Conservation (phyloP, 2,888 invertebrate genomes). For the Melangyna quadrimaculata region DNA sequence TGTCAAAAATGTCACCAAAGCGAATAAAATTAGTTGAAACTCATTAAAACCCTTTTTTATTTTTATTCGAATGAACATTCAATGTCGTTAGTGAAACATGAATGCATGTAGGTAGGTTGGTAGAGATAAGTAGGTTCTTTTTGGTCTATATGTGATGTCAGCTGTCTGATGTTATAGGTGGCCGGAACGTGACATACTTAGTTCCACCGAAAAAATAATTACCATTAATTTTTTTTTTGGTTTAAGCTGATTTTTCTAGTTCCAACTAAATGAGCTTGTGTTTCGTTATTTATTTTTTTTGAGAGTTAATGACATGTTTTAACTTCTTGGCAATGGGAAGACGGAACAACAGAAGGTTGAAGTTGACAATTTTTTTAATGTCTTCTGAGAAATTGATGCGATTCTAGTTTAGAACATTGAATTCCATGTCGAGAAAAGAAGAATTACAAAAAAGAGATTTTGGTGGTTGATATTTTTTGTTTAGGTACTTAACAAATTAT, state of each 20-base stretch:
- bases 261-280: slow-evolving; percentile 44
- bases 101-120: no score
- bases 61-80: background rate
- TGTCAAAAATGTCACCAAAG: slow-evolving; percentile 1
- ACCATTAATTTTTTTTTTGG: background rate
- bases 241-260: slow-evolving; percentile 28
- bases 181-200: slow-evolving; percentile 27
- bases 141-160: background rate
- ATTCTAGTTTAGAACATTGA: slow-evolving; percentile 3
- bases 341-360: background rate
- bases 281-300: slow-evolving; percentile 21
- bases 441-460: background rate
- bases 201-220: slow-evolving; percentile 26
- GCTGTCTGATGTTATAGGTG: slow-evolving; percentile 18
- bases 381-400: slow-evolving; percentile 31
- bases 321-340: slow-evolving; percentile 5
- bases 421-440: background rate
- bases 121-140: background rate
- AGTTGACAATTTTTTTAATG: slow-evolving; percentile 33
- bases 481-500: no score
- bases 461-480: background rate
- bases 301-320: background rate
- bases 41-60: slow-evolving; percentile 1
- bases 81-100: slow-evolving; percentile 6
- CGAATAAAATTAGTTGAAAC: background rate